Evolutionary conservation across 1,140 invertebrate species (phyloP), one percentile per base, ranked within the genome.

Genomic region (Bombus waltoni): DNA sequence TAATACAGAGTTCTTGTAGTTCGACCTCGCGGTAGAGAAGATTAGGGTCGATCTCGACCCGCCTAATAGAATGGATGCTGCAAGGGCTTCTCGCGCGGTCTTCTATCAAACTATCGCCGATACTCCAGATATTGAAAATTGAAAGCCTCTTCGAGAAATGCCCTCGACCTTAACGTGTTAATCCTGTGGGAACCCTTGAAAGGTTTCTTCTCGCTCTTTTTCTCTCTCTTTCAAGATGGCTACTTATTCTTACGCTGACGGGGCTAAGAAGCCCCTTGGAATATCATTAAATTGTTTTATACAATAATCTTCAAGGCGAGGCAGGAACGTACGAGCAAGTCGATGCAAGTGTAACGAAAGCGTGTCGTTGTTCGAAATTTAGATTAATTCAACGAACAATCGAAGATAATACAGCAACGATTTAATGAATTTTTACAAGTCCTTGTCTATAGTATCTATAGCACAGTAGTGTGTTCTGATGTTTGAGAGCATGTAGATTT

Each of bases 1-100:
- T 85, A 85, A 85, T 81, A 85, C 78, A 32, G 70, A 65, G 77
- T 81, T 59, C 83, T 73, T 73, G 83, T 74, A 81, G 76, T 42
- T n/a, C n/a, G 28, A 53, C 35, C 68, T 71, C 22, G 18, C 53
- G 68, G 8, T 6, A 25, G 38, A 35, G 32, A 47, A 62, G 83
- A 84, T 84, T 84, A 84, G 76, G 57, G 32, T 28, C 70, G 62
- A 72, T 1, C 4, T n/a, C 68, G 68, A 15, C 25, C 68, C 42
- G 59, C 9, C n/a, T 74, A 74, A 85, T 75, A 70, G 86, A 85
- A 65, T 62, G 38, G 35, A 40, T n/a, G 53, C 73, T 40, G 74
- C 74, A 53, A 88, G 73, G 73, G 74, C 25, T 74, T 47, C 35
- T 38, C 32, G 18, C 28, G 81, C 8, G 35, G 8, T 1, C 32